Evolutionary conservation across 2,797 vertebrate species (phyloP).

Genomic region (Notamacropus eugenii): DNA sequence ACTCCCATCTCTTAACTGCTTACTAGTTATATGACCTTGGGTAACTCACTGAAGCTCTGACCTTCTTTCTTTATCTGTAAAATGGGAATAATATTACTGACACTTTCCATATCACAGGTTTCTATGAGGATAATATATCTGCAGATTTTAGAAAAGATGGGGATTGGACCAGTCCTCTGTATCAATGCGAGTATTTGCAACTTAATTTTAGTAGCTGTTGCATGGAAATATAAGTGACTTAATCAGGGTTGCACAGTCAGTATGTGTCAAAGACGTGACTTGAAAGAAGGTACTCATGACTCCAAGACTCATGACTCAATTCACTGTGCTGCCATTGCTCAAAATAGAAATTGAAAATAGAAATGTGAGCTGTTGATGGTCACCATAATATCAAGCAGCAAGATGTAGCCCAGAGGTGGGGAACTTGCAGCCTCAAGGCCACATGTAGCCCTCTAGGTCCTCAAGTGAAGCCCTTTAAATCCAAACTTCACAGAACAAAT

Average conservation of each 20-base stretch:
- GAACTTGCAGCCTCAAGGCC: no score
- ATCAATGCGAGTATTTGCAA: background rate
- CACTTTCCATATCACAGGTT: background rate
- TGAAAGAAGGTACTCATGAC: background rate
- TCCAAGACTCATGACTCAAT: background rate
- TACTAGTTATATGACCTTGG: background rate
- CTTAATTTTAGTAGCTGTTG: background rate
- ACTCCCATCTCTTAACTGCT: background rate
- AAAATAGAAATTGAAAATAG: background rate
- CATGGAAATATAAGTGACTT: background rate
- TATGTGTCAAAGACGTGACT: background rate
- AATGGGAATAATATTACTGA: background rate
- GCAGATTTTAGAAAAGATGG: background rate
- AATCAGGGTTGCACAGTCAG: background rate
- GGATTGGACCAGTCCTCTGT: background rate
- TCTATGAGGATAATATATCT: background rate
- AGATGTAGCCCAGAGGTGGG: background rate
- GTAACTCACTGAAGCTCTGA: background rate
- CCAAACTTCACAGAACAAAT: no score
- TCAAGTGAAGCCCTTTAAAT: no score
- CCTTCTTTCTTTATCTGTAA: background rate
- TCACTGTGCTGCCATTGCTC: background rate
- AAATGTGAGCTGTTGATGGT: background rate
- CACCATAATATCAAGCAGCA: background rate
- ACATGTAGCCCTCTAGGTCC: no score